Evolutionary conservation across 2,113 vertebrate species (phyloP), one percentile per base, ranked within the genome.

Genomic region (Murina feae): DNA sequence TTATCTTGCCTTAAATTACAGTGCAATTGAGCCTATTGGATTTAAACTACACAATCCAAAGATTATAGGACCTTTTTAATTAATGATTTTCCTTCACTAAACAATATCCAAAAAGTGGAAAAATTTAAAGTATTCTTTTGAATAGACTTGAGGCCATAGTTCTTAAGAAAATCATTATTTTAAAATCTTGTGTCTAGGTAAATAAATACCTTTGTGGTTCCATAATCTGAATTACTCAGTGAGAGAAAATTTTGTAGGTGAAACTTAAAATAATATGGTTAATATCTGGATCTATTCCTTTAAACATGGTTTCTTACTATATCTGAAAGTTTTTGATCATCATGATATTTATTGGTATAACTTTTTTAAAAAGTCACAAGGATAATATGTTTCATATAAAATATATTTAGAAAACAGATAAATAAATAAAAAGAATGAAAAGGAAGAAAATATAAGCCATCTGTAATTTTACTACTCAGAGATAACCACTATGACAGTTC

Each of bases 121-220:
- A 75, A 86, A n/a, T 30, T 93, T 66, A 55, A 84, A 93, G 25
- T 60, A 44, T 79, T 85, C 17, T 88, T 95, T 89, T 71, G n/a
- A 79, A 49, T 80, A 60, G 4, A 86, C 51, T 93, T 81, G 35
- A 91, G 72, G 32, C 14, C 65, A 81, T 58, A 93, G 25, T 47
- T 89, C 58, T 86, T 95, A 93, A 69, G 42, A 94, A 94, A 94
- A 86, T 82, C 44, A 89, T 25, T 92, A 23, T 94, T 95, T 65
- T 86, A 69, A 94, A 76, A 53, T 95, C 23, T 86, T 86, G 9
- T 91, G 47, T 85, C 42, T 90, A 60, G 47, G 16, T 89, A 92
- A 90, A 82, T 94, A 76, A 89, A 82, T 94, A 72, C 13, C 23
- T 90, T 66, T 80, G 2, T 92, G 66, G 72, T 94, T 4, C 8